Evolutionary conservation across 2,888 invertebrate genomes (phyloP), one percentile per base, ranked within the genome.

Genomic region (Lamellibrachia columna): DNA sequence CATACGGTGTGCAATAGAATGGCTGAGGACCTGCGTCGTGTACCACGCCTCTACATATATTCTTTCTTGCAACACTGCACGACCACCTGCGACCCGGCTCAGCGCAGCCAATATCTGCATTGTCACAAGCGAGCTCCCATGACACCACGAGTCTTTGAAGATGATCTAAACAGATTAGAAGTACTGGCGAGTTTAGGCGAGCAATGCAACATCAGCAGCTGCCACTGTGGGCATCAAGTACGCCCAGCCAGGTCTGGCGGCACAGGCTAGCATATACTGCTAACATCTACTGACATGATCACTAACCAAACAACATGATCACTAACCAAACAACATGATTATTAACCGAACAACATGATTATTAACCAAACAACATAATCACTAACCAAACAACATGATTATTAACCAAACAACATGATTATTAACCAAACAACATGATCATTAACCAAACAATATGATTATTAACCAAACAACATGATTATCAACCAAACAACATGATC

Each of bases 101-200:
- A 22, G 22, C n/a, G 75, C 11, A 22, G 75, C 75, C 75, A 75
- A 75, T 75, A 75, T 75, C 75, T 75, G 22, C 75, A 75, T 15
- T 75, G 75, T 75, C 75, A 75, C 75, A 75, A 9, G 4, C 55
- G 9, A 55, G 15, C 3, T 75, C 22, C 75, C 75, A 22, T 15
- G 75, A 75, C 40, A 22, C 22, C 15, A 6, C 0, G n/a, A 22
- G 22, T 75, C 75, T 75, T 75, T 75, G 75, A 75, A 75, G 75
- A 75, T 22, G 75, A 75, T 75, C 75, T 75, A 75, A 75, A 75
- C 75, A 75, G 75, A 75, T 75, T 75, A 75, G 22, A 75, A 75
- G 75, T 75, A 22, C 75, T 75, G 75, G 75, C 75, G 22, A 75
- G 75, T 75, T 1, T 6, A 11, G 6, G 75, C 75, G 3, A 75